These are phyloP conservation scores for Chrysotoxum bicinctum DNA, from an alignment of 2,888 invertebrate genomes.

Conservation along the genomic window DNA sequence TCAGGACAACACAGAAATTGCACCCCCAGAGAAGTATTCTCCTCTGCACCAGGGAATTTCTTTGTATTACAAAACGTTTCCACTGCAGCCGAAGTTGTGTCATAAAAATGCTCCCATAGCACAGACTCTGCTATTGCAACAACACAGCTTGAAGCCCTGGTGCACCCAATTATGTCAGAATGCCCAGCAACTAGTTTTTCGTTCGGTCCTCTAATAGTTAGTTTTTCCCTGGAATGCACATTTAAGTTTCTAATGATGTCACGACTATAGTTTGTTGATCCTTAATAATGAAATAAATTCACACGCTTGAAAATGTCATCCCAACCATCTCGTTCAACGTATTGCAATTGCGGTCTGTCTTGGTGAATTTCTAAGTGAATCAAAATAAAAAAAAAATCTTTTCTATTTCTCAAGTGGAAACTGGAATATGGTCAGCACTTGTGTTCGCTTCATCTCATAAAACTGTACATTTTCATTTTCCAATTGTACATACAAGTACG, in stretches of 20 bases:
- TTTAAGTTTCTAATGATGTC: conserved; percentile 61
- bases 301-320: conserved; percentile 27
- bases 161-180: conserved; percentile 56
- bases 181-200: conserved; percentile 22
- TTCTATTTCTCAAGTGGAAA: no score
- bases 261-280: conserved; percentile 49
- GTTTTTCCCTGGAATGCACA: conserved; percentile 44
- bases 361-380: no score
- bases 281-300: conserved; percentile 51
- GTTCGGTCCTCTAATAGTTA: background rate
- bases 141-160: conserved; percentile 1
- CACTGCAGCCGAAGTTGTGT: conserved; percentile 14
- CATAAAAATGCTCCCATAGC: conserved; percentile 28
- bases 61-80: background rate
- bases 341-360: background rate
- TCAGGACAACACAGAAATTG: conserved; percentile 5
- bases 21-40: conserved; percentile 15
- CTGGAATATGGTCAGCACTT: no score
- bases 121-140: background rate
- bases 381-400: no score
- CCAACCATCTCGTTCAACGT: background rate
- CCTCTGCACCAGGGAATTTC: conserved; percentile 6
- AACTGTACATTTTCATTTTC: no score
- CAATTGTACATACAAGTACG: no score
- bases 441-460: no score